These are phyloP conservation scores for Lepisosteus oculatus DNA, from an alignment of 2,113 vertebrate genomes.

Conservation along the genomic window DNA sequence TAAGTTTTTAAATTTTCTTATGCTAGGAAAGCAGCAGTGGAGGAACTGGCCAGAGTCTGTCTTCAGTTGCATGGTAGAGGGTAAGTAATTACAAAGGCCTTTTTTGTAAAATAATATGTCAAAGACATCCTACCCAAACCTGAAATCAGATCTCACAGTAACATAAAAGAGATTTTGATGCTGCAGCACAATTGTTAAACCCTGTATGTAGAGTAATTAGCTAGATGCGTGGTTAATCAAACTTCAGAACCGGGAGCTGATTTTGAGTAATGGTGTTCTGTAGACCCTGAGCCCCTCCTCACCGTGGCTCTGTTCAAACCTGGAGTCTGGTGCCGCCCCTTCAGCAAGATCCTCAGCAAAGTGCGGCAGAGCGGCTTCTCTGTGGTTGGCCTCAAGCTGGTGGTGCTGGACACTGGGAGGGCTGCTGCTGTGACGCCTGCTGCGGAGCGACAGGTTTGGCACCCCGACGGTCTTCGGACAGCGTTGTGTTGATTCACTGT, in stretches of 20 bases:
- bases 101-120: neutral
- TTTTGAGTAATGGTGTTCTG: neutral
- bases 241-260: no score
- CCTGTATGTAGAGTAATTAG: no score
- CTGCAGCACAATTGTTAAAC: no score
- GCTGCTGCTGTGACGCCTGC: slow-evolving; percentile 34
- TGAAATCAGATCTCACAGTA: no score
- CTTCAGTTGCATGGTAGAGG: slow-evolving; percentile 47
- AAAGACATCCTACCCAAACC: no score
- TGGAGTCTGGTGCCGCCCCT: slow-evolving; percentile 42
- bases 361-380: slow-evolving; percentile 47
- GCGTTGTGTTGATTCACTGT: no score
- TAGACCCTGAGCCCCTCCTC: slow-evolving; percentile 56
- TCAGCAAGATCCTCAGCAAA: slow-evolving; percentile 44
- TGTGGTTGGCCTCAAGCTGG: slow-evolving; percentile 55
- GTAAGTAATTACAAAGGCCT: slow-evolving; percentile 19
- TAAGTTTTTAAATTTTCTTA: neutral
- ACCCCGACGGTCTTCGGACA: no score
- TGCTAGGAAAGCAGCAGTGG: slow-evolving; percentile 6
- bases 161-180: no score
- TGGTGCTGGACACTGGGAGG: slow-evolving; percentile 29
- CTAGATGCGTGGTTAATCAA: no score
- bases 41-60: slow-evolving; percentile 36
- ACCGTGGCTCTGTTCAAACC: slow-evolving; percentile 63
- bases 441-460: slow-evolving; percentile 41